Evolutionary conservation across 1,140 invertebrate genomes (phyloP).

Genomic region (Caerostris extrusa): DNA sequence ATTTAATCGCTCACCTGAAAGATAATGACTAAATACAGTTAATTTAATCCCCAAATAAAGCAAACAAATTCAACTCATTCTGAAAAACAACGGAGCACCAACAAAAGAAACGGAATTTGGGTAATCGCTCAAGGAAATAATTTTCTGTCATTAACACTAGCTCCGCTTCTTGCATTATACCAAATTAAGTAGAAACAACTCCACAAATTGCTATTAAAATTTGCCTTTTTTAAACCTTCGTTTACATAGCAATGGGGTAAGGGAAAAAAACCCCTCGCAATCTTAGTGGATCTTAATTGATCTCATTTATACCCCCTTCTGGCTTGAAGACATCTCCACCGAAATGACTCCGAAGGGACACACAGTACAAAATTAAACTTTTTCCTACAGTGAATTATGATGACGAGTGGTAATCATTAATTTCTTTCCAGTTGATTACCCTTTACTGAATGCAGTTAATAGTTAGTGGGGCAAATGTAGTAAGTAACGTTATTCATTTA

Average conservation of each 20-base stretch:
- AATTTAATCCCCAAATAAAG: constrained; percentile 31
- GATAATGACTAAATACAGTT: constrained; percentile 19
- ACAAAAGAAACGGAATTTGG: neutral
- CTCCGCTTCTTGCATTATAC: neutral
- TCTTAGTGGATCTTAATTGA: constrained; percentile 27
- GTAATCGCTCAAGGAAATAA: neutral
- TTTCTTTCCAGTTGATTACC: constrained; percentile 5
- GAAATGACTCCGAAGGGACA: constrained; percentile 43
- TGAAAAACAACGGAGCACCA: neutral
- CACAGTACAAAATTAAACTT: neutral
- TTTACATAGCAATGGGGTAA: neutral
- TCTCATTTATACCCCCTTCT: constrained; percentile 27
- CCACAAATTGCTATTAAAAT: constrained; percentile 57
- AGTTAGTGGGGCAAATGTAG: neutral
- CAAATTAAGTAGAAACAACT: constrained; percentile 57
- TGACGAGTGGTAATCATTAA: neutral
- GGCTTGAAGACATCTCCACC: neutral
- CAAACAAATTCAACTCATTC: neutral
- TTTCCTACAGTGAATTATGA: neutral
- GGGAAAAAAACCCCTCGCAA: neutral
- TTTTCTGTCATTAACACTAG: constrained; percentile 52
- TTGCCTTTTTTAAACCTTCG: constrained; percentile 25
- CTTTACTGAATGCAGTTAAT: neutral
- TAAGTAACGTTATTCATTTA: neutral
- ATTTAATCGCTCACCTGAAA: constrained; percentile 12